Base-by-base conservation (phyloP, 1,140 invertebrate genomes). In the Zaprionus tsacasi region DNA sequence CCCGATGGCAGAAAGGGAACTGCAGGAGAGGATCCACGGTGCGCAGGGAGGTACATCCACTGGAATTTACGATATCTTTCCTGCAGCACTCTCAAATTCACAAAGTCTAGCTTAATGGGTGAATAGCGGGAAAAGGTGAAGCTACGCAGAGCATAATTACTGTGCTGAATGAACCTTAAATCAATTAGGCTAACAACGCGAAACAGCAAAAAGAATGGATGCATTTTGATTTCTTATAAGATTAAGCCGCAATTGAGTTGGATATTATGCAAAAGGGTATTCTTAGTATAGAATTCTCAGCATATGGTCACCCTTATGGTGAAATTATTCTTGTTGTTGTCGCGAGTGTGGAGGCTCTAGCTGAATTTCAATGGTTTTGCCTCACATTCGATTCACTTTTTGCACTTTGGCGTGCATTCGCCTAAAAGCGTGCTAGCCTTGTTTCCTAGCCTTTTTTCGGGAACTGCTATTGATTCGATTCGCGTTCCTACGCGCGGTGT, bases 401-500 rank as follows among this genome's bases (percentile, higher is more conserved):
- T 86, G 71, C 64, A 69, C 73, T 79, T 87, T 73, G 68, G 40
- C 59, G 64, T 66, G 54, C 71, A 79, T 70, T 82, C 82, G 82
- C 82, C 79, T 79, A 87, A 87, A 85, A 86, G 82, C 82, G 65
- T 68, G 75, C 82, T 40, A 48, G 63, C 36, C 67, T 82, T 76
- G 70, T 69, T 65, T 80, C 35, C 21, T 57, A 50, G 36, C 27
- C 57, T 50, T 68, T 68, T 78, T 57, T 57, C 59, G 74, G 54
- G 40, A 48, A 65, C 77, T 80, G 80, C 75, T 59, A 85, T 88
- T 81, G 83, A 89, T 87, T 88, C 81, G 81, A 81, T 79, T 89
- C 83, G 66, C 58, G 75, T 89, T 87, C 70, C 63, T 73, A 69
- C 68, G 65, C 56, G 75, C 48, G 45, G 38, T 63, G 15, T 30